phyloP scores from a whole-genome alignment of 2,113 vertebrate genomes.

The Leptobrachium ailaonicum region DNA sequence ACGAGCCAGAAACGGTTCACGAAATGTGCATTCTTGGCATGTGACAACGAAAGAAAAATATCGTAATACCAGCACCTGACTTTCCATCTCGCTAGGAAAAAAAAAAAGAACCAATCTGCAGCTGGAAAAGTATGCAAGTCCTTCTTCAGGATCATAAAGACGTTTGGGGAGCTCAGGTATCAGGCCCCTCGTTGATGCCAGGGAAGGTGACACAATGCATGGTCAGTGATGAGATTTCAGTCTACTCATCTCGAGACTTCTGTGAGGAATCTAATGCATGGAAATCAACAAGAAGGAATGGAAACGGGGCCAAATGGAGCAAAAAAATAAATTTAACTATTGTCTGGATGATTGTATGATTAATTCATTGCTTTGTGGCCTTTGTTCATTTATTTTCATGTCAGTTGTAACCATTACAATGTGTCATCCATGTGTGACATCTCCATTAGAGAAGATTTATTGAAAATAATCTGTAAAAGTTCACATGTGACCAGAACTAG shows the following conservation, averaged over 20 bases:
- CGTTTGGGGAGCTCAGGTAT: not conserved
- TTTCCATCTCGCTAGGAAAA: not conserved
- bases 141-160: not conserved
- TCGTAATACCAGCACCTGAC: not conserved
- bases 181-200: not conserved
- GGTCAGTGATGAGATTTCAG: not conserved
- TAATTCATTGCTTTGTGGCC: too few species aligned
- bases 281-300: not conserved
- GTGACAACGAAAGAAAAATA: not conserved
- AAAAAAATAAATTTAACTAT: too few species aligned
- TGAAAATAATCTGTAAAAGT: too few species aligned
- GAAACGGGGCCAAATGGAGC: too few species aligned
- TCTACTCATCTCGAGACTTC: not conserved
- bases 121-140: not conserved
- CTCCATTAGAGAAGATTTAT: too few species aligned
- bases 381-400: too few species aligned
- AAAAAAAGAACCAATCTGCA: not conserved
- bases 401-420: too few species aligned
- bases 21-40: slow-evolving; percentile 21
- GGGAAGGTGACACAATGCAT: not conserved
- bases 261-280: not conserved
- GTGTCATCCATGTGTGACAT: too few species aligned
- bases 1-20: slow-evolving; percentile 20
- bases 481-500: too few species aligned
- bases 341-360: too few species aligned